Evolutionary conservation across 2,797 vertebrate species (phyloP), one percentile per base, ranked within the genome.

Genomic region (Channallabes apus): DNA sequence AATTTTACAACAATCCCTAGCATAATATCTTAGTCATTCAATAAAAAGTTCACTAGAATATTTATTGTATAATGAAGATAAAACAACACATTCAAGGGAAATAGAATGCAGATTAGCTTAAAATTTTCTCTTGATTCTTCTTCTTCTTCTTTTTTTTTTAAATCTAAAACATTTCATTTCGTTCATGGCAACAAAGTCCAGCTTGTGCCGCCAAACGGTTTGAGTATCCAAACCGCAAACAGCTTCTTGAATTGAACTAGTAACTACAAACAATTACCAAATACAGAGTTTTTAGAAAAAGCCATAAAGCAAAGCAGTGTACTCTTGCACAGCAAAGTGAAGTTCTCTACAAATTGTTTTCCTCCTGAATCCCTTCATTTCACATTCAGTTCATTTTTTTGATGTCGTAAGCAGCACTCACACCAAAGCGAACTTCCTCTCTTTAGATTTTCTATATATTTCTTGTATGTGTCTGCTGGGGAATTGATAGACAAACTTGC

Each of bases 41-140:
- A 99, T 98, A 99, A 97, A 99, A 99, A 98, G 96, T 97, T 98
- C 96, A 99, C 97, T 98, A 97, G 96, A 96, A 97, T 98, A 97
- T 98, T 97, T 97, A 97, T 97, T 94, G 95, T 97, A 96, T 96
- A 96, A 96, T 97, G 96, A 98, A 97, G 97, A 97, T 96, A 97
- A 98, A 97, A 97, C 95, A 97, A 97, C 97, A 98, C 96, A 96
- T 97, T 97, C 96, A 96, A 97, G 96, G 97, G 96, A 96, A 97
- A 94, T 92, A 94, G 94, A 97, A 96, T 93, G 94, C 95, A 95
- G 95, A 97, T 97, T 95, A 97, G 97, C 95, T 97, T 95, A 93
- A 94, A 96, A 95, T 92, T 92, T 91, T 94, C 90, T 93, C 92
- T 96, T 92, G 91, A 90, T 94, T 94, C 95, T 95, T 95, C 51